These are phyloP conservation scores for Girardinus metallicus DNA, from an alignment of 2,797 vertebrate genomes.

Conservation along the genomic window DNA sequence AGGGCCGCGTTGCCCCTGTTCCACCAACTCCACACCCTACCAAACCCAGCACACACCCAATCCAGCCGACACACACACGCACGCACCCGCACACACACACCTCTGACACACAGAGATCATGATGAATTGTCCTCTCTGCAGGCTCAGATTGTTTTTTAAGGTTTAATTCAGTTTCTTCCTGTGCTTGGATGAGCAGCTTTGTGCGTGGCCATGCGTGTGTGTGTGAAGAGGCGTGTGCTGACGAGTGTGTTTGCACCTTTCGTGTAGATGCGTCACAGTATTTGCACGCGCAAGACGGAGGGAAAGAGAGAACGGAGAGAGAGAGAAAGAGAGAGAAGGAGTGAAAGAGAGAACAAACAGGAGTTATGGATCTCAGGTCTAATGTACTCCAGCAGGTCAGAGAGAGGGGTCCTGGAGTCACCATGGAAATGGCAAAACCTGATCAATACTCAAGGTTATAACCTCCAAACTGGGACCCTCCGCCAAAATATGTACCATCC, in stretches of 20 bases:
- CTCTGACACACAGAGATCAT: slow-evolving; percentile 89
- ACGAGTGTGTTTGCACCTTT: slow-evolving; percentile 63
- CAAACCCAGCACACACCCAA: slow-evolving; percentile 51
- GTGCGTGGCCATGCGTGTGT: slow-evolving; percentile 41
- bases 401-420: slow-evolving; percentile 88
- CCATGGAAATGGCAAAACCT: slow-evolving; percentile 96
- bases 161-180: slow-evolving; percentile 99
- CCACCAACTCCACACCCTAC: slow-evolving; percentile 24
- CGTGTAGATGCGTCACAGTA: slow-evolving; percentile 58
- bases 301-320: slow-evolving; percentile 21
- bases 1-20: slow-evolving; percentile 69
- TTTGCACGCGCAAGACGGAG: slow-evolving; percentile 39
- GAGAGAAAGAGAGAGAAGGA: slow-evolving; percentile 28
- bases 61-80: background rate
- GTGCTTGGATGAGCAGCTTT: slow-evolving; percentile 98
- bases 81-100: background rate
- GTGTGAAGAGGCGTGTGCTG: slow-evolving; percentile 28
- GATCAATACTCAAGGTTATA: slow-evolving; percentile 97
- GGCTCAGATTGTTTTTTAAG: slow-evolving; percentile 99
- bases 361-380: slow-evolving; percentile 98
- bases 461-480: slow-evolving; percentile 77
- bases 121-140: slow-evolving; percentile 97
- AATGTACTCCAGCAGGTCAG: slow-evolving; percentile 97
- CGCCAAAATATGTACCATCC: slow-evolving; percentile 65
- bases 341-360: slow-evolving; percentile 57